Evolutionary conservation across 2,113 vertebrate species (phyloP).

Genomic region (Lucifuga dentata): DNA sequence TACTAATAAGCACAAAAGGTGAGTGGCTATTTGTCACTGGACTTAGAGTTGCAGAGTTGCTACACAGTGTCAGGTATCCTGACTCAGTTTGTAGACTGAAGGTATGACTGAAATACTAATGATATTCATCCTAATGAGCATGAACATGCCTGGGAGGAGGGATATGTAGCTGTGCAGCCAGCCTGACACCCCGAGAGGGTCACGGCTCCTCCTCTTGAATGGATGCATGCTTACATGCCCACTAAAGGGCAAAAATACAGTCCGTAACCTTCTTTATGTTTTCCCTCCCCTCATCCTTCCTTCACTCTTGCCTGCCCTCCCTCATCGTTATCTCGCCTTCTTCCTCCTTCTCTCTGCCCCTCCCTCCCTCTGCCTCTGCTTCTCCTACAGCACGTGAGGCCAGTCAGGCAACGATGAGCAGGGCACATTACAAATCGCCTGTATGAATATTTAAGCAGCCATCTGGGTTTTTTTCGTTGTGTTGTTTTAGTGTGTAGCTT

Average conservation of each 20-base stretch:
- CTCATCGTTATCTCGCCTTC: neutral
- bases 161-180: neutral
- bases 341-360: neutral
- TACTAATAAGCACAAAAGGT: neutral
- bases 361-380: neutral
- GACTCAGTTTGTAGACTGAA: neutral
- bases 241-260: neutral
- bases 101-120: neutral
- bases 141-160: neutral
- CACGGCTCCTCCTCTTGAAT: neutral
- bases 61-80: neutral
- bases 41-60: neutral
- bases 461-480: conserved; percentile 9
- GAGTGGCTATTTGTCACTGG: neutral
- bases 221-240: neutral
- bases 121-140: neutral
- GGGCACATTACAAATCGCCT: conserved; percentile 42
- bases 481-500: conserved; percentile 2
- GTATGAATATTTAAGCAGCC: conserved; percentile 57
- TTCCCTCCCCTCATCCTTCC: neutral
- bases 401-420: conserved; percentile 22
- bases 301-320: neutral
- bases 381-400: conserved; percentile 33
- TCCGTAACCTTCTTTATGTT: neutral
- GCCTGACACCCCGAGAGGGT: neutral